Percentiles rank a stretch among this genome's conserved stretches.
phyloP scores from a whole-genome alignment of 2,113 vertebrate species.

The Protobothrops flavoviridis region DNA sequence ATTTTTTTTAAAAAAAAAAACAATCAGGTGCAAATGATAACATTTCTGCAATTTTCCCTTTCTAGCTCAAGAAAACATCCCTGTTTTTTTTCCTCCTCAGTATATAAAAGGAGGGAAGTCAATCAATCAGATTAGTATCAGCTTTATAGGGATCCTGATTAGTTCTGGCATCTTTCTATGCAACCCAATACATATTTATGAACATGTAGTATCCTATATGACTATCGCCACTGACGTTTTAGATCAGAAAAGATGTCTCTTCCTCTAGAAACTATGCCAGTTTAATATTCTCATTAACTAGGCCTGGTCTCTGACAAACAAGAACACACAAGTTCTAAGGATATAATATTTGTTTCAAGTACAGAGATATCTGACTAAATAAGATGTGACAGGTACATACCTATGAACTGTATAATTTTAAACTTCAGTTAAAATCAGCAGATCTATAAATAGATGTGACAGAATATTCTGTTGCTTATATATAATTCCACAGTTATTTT shows the following conservation, averaged over 20 bases:
- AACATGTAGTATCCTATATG: neutral
- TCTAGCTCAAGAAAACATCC: neutral
- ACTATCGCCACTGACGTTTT: neutral
- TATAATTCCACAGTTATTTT: neutral
- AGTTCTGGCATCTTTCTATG: neutral
- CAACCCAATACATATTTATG: neutral
- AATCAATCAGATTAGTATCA: neutral
- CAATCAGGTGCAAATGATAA: neutral
- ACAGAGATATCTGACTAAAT: neutral
- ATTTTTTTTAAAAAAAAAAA: neutral
- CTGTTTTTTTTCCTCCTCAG: neutral
- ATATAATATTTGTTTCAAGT: neutral
- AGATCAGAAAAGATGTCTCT: neutral
- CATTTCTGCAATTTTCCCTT: neutral
- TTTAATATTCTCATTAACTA: conserved; percentile 13
- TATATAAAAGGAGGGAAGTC: neutral
- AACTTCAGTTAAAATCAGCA: conserved; percentile 4
- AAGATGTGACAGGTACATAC: neutral
- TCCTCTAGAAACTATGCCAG: neutral
- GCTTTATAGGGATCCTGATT: neutral
- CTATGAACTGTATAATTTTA: neutral
- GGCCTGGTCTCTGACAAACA: neutral
- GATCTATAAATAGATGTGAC: conserved; percentile 4
- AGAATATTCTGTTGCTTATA: conserved; percentile 1
- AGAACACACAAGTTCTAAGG: neutral